Base-by-base conservation (phyloP, 2,888 invertebrate genomes). In the Prosapia bicincta region DNA sequence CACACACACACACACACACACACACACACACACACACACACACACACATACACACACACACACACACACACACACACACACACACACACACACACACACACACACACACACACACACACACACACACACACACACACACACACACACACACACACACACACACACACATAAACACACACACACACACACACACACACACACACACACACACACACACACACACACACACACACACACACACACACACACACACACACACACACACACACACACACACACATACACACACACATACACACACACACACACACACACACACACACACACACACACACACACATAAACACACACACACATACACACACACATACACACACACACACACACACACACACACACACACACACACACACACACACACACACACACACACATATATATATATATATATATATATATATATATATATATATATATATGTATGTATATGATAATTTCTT, bases 401-500 rank as follows among this genome's bases (percentile, higher is more conserved):
- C 65, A 65, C 65, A 65, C 65, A 65, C 65, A 65, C 65, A 65
- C 65, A 65, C 65, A 65, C 65, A 65, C 65, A 7, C 20, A 65
- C 13, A 65, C 23, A 65, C 23, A 65, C 30, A 30, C 30, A 9
- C 30, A 9, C 30, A 9, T 9, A 30, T 9, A 30, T 9, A 30
- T 9, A 30, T 30, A 30, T 30, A 30, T 30, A 30, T 9, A 30
- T 9, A 6, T 9, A 30, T 30, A 30, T 9, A 70, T 26, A 32
- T 28, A 28, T 32, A 70, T 32, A 28, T 32, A 70, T 32, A 32
- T 28, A 70, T 70, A 70, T 32, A 70, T 38, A 70, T 67, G 23
- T 67, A 67, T 67, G 23, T 67, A 67, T 67, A 67, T 24, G 23
- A 54, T 38, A 71, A 43, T 38, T 23, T 23, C 38, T 20, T 69